A percentile compares a stretch with the other conserved stretches of the same genome.
Conservation (phyloP, 1,140 invertebrate genomes). For the Eufriesea mexicana region DNA sequence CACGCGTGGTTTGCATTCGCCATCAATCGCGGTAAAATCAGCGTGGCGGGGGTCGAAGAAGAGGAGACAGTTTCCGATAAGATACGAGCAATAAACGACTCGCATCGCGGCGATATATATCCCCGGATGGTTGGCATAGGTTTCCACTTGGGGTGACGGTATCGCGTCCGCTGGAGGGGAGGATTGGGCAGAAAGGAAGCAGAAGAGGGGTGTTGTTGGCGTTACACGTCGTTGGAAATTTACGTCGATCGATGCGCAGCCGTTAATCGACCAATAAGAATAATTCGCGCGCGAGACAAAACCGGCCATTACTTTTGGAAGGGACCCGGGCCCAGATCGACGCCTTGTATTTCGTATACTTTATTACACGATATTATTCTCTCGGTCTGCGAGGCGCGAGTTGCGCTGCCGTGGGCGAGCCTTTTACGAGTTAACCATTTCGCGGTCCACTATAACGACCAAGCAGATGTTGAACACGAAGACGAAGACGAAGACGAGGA, state of each 20-base stretch:
- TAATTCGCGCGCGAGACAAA: constrained; percentile 53
- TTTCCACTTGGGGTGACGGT: constrained; percentile 29
- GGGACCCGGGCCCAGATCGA: constrained; percentile 39
- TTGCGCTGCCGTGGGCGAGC: constrained; percentile 50
- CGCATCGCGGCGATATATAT: constrained; percentile 31
- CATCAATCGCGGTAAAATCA: constrained; percentile 23
- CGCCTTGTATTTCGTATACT: constrained; percentile 59
- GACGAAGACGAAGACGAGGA: constrained; percentile 11
- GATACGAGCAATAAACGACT: constrained; percentile 67
- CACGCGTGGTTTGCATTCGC: constrained; percentile 20
- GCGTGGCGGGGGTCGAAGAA: constrained; percentile 13
- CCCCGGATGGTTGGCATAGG: constrained; percentile 12
- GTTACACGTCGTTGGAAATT: constrained; percentile 49
- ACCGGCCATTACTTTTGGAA: constrained; percentile 51
- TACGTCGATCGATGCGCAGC: constrained; percentile 51
- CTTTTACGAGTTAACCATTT: constrained; percentile 65
- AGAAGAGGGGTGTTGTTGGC: background rate
- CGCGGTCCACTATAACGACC: constrained; percentile 14
- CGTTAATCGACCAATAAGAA: constrained; percentile 61
- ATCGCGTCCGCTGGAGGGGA: background rate
- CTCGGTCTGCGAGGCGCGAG: background rate
- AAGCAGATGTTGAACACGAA: constrained; percentile 19
- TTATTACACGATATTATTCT: constrained; percentile 62
- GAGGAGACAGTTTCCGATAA: constrained; percentile 52
- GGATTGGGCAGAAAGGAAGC: background rate